Base-by-base conservation (phyloP, 1,140 invertebrate genomes). In the Araneus ventricosus region DNA sequence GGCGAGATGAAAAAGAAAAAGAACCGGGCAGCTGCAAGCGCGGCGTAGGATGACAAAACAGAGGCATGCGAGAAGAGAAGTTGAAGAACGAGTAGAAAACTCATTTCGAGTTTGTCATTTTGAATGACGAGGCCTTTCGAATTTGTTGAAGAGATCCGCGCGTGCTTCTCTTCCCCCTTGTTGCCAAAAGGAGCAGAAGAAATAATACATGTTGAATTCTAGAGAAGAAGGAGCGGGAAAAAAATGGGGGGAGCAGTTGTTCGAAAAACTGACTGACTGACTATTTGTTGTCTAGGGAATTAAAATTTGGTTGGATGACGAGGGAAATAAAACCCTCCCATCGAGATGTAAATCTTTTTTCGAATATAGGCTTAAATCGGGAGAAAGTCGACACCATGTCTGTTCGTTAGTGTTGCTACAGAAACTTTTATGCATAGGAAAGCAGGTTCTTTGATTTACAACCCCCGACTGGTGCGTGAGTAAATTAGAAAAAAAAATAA, bases 91-190 rank as follows among this genome's bases (percentile, higher is more conserved):
- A 57, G 45, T 30, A 20, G 34, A 90, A 90, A 90, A 80, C 88
- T 90, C 88, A 90, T 90, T 80, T 80, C 70, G 30, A 90, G 88
- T 90, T 90, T 90, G 88, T 90, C 88, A 90, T 79, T 80, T 90
- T 90, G 88, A 90, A 90, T 90, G 88, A 90, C 88, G 88, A 90
- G 67, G 52, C 24, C 52, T 37, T 52, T 80, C 88, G 67, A 90
- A 80, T 79, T 59, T 80, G 67, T 80, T 80, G 67, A 90, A 37
- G 88, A 80, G 88, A 90, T 80, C 63, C 61, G 61, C 61, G 75
- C 87, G 87, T 88, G 61, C 63, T 34, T 75, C n/a, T 34, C 34
- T 41, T 75, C 24, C 14, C 63, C 45, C 63, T 88, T 75, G 63
- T 14, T 52, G 45, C 45, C 63, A 30, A 75, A 67, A 37, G 27